Evolutionary conservation across 2,113 vertebrate genomes (phyloP), one percentile per base, ranked within the genome.

Genomic region (Australoheros scitulus): DNA sequence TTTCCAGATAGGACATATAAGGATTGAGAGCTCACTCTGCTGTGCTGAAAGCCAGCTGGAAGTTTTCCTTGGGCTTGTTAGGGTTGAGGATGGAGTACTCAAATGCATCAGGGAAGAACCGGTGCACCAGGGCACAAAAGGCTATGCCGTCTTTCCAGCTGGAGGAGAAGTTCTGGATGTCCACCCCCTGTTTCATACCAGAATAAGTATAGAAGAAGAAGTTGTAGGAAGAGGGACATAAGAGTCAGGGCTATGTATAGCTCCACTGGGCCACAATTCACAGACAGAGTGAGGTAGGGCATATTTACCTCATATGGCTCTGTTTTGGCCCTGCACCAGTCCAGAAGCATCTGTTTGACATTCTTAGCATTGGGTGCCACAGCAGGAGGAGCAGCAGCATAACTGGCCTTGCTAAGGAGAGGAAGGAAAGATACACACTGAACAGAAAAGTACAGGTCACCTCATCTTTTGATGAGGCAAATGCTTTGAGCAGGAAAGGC

Each of bases 271-370:
- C 55, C 75, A 57, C 85, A 85, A 86, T 58, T 84, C 86, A 84
- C 61, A 36, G 34, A 38, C 47, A 77, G 59, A 85, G 58, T 56
- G 22, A 81, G 83, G 58, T 9, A 34, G 60, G 64, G 70, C 52
- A 26, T n/a, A 80, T 95, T 94, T 86, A 98, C 98, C 96, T 99
- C 97, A 2, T 99, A 99, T 84, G 98, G 97, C 17, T 97, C 97
- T 3, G 98, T 99, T 95, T 99, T 99, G 85, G 97, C 98, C 84
- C 97, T 93, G 93, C 98, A 99, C 98, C 98, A 99, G 81, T 99
- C 98, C 89, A 99, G 95, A 92, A 99, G 96, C 98, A 99, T 99
- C 93, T 99, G 98, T 94, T 99, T 99, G 93, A 99, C 97, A 92
- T 97, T 98, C 95, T 95, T 99, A 88, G 96, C 97, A 0, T 98